These are phyloP conservation scores for Mugil cephalus DNA, from an alignment of 2,113 vertebrate genomes.

Conservation along the genomic window DNA sequence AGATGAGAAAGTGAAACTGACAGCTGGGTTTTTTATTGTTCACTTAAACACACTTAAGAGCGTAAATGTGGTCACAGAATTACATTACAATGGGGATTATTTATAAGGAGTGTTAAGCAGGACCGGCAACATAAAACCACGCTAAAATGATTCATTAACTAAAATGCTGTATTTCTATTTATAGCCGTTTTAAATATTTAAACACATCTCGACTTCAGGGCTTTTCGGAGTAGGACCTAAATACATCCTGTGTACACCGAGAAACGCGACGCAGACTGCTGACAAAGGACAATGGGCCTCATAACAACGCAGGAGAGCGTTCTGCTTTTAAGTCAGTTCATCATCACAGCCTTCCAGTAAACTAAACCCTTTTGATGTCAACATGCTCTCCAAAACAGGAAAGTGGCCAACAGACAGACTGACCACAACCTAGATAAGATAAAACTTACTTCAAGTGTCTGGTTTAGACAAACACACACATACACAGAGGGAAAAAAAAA, in stretches of 20 bases:
- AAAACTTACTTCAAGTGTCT: slow-evolving; percentile 38
- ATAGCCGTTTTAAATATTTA: background rate
- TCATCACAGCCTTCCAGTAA: slow-evolving; percentile 60
- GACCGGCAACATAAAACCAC: background rate
- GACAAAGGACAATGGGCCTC: slow-evolving; percentile 64
- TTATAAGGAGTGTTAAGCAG: background rate
- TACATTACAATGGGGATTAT: background rate
- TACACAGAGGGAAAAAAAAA: no score
- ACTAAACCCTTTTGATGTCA: slow-evolving; percentile 66
- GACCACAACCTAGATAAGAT: slow-evolving; percentile 74
- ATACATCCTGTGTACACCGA: slow-evolving; percentile 57
- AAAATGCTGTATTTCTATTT: background rate
- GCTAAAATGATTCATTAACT: background rate
- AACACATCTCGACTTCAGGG: slow-evolving; percentile 15
- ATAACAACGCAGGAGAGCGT: slow-evolving; percentile 58
- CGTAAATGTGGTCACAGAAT: slow-evolving; percentile 1
- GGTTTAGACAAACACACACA: slow-evolving; percentile 18
- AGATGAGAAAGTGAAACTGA: slow-evolving; percentile 63
- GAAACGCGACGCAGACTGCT: slow-evolving; percentile 32
- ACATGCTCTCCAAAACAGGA: slow-evolving; percentile 75
- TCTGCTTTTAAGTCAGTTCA: slow-evolving; percentile 71
- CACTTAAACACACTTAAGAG: slow-evolving; percentile 1
- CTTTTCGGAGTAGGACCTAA: slow-evolving; percentile 21
- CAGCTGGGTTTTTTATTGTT: slow-evolving; percentile 24
- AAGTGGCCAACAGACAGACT: slow-evolving; percentile 61